These are phyloP conservation scores for Fulmarus glacialis DNA, from an alignment of 2,113 vertebrate species.

Conservation along the genomic window DNA sequence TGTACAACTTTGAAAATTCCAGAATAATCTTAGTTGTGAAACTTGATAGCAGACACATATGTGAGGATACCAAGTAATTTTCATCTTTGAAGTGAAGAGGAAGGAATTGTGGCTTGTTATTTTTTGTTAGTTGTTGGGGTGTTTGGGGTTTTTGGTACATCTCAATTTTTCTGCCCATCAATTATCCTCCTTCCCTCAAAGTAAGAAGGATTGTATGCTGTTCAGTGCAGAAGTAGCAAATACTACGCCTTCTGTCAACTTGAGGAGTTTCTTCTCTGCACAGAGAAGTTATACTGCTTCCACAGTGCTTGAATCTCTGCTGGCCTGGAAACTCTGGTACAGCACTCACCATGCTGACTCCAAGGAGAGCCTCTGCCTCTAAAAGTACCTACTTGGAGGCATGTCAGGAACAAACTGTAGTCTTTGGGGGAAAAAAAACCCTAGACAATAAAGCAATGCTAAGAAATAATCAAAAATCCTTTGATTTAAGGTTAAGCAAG, in stretches of 20 bases:
- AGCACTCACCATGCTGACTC: neutral
- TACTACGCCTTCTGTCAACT: neutral
- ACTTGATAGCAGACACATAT: neutral
- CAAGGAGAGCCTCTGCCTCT: neutral
- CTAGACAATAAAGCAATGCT: neutral
- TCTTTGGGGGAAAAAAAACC: neutral
- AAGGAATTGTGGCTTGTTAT: neutral
- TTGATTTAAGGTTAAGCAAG: neutral
- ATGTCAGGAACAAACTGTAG: neutral
- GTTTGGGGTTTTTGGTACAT: neutral
- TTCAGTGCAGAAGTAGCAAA: neutral
- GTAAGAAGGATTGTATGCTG: neutral
- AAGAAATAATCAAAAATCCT: neutral
- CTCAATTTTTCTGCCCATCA: neutral
- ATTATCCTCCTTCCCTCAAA: neutral
- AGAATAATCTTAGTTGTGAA: neutral
- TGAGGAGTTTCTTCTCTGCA: neutral
- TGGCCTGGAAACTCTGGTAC: neutral
- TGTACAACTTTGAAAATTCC: neutral
- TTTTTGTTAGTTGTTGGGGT: neutral
- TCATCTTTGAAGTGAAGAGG: neutral
- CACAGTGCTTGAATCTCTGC: neutral
- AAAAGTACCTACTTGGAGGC: neutral
- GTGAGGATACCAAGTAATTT: rapidly evolving
- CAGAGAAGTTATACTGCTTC: neutral